These are phyloP conservation scores for Cryptophagus acutangulus DNA, from an alignment of 2,888 invertebrate species.

Conservation along the genomic window DNA sequence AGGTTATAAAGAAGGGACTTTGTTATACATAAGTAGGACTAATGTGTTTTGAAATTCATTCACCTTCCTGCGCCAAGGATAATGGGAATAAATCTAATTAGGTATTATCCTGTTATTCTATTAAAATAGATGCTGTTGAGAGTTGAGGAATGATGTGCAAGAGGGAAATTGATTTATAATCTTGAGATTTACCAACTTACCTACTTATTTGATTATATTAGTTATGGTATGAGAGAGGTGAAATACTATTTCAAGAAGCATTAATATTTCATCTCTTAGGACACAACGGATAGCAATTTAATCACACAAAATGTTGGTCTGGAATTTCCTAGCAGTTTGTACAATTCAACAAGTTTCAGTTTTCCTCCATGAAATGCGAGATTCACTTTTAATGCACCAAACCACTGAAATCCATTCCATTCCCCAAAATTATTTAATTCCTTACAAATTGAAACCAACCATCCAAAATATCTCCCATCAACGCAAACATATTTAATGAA, in stretches of 20 bases:
- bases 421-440: too few species aligned
- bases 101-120: conserved; percentile 33
- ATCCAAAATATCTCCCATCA: too few species aligned
- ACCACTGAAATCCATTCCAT: too few species aligned
- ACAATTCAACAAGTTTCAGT: too few species aligned
- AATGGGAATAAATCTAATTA: conserved; percentile 34
- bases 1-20: conserved; percentile 18
- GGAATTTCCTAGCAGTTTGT: too few species aligned
- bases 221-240: background rate
- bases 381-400: too few species aligned
- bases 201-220: conserved; percentile 5
- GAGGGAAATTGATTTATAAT: conserved; percentile 36
- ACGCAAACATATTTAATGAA: too few species aligned
- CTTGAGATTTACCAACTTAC: conserved; percentile 24
- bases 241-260: conserved; percentile 6
- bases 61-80: conserved; percentile 8
- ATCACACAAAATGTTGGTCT: too few species aligned
- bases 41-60: conserved; percentile 20
- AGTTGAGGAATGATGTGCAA: conserved; percentile 21
- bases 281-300: too few species aligned
- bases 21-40: conserved; percentile 18
- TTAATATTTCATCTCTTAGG: conserved; percentile 5
- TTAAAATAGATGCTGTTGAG: conserved; percentile 28
- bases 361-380: too few species aligned
- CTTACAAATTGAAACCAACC: too few species aligned